Conservation (phyloP, 2,888 invertebrate genomes). For the Torymus texanus region DNA sequence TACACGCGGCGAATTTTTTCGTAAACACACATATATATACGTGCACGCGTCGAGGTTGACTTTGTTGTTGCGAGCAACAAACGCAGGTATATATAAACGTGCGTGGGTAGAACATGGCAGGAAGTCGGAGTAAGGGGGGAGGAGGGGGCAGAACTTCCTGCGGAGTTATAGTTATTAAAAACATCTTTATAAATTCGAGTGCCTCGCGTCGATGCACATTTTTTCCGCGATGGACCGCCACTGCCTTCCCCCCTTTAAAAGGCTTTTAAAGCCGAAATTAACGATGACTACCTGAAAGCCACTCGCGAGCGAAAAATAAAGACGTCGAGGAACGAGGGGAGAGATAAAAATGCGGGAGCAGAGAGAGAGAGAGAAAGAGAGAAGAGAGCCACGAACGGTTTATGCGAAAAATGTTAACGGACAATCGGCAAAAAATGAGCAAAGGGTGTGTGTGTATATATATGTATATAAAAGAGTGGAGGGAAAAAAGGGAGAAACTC, state of each 20-base stretch:
- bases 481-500: conserved; percentile 3
- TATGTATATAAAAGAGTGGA: neutral
- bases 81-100: conserved; percentile 9
- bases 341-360: conserved; percentile 37
- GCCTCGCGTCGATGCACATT: conserved; percentile 7
- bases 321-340: conserved; percentile 35
- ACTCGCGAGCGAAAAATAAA: conserved; percentile 43
- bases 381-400: conserved; percentile 8
- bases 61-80: neutral
- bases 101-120: neutral
- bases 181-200: conserved; percentile 28
- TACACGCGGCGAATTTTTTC: too few species aligned
- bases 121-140: conserved; percentile 10
- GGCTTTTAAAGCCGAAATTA: conserved; percentile 49
- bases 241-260: conserved; percentile 30
- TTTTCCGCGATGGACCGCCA: conserved; percentile 8
- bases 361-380: conserved; percentile 5
- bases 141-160: neutral
- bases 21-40: too few species aligned
- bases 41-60: too few species aligned
- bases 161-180: conserved; percentile 26
- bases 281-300: conserved; percentile 50
- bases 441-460: neutral
- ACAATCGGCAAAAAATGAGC: conserved; percentile 28
- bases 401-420: conserved; percentile 40